Percentiles rank a stretch among this genome's conserved stretches.
Evolutionary conservation across 2,113 vertebrate species (phyloP).

Genomic region (Tachuris rubrigastra): DNA sequence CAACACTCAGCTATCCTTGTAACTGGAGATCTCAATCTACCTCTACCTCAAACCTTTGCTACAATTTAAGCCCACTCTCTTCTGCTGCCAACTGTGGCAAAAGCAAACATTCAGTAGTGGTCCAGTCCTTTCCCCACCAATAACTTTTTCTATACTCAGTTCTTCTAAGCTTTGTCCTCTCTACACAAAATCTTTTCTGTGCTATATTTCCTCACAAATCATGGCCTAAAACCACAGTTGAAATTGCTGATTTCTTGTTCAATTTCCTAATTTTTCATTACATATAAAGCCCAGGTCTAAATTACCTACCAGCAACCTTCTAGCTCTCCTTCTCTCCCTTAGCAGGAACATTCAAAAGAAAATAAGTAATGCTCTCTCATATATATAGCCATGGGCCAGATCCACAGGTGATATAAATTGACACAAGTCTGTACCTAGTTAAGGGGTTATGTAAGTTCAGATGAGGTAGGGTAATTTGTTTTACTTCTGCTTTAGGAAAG

Average conservation of each 20-base stretch:
- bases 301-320: not conserved
- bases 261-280: not conserved
- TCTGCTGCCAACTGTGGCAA: not conserved
- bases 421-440: not conserved
- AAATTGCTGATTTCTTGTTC: not conserved
- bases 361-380: not conserved
- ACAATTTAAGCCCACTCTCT: not conserved
- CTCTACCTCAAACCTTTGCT: not conserved
- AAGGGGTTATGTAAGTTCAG: not conserved
- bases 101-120: not conserved
- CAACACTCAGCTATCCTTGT: not conserved
- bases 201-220: not conserved
- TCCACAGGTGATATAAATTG: not conserved
- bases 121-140: not conserved
- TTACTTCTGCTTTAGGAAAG: not conserved
- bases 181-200: not conserved
- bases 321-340: no score
- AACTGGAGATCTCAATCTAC: not conserved
- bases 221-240: rapidly evolving
- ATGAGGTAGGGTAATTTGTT: rapidly evolving
- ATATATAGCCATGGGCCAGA: not conserved
- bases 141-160: rapidly evolving
- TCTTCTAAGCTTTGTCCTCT: not conserved
- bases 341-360: rapidly evolving
- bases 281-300: not conserved